Conservation (phyloP, 1,140 invertebrate species). For the Lanistes nyassanus region DNA sequence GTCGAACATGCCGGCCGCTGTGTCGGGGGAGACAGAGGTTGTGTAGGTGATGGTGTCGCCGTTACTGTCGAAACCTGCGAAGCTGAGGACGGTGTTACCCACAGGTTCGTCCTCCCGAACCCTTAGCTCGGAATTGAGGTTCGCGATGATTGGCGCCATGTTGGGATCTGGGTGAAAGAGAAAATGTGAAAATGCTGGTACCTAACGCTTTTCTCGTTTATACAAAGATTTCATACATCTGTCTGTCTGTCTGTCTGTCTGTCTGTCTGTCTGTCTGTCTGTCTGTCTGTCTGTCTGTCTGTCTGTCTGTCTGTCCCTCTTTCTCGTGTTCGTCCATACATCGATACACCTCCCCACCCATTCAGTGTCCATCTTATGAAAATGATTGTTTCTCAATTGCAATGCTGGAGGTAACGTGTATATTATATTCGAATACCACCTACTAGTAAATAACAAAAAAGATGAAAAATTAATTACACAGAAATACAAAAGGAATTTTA, state of each 20-base stretch:
- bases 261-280: conserved; percentile 11
- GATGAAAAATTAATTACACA: too few species aligned
- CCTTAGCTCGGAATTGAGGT: conserved; percentile 5
- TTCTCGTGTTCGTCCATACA: neutral
- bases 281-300: conserved; percentile 6
- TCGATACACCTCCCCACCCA: too few species aligned
- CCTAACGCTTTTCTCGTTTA: neutral
- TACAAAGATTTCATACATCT: neutral
- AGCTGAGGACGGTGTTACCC: neutral
- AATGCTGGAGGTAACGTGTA: too few species aligned
- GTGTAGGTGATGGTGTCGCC: neutral
- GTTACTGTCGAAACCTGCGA: neutral
- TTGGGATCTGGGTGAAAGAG: neutral
- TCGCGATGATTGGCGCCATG: conserved; percentile 2
- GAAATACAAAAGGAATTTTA: too few species aligned
- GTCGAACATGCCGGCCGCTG: neutral
- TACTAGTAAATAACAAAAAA: too few species aligned
- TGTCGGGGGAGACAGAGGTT: neutral
- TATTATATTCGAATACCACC: too few species aligned
- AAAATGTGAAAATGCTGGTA: neutral
- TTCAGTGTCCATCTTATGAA: too few species aligned
- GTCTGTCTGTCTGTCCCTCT: conserved; percentile 18
- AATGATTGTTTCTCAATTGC: too few species aligned
- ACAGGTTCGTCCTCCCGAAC: conserved; percentile 13
- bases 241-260: neutral